Percentiles rank a stretch among this genome's conserved stretches.
Evolutionary conservation across 1,140 invertebrate species (phyloP).

Genomic region (Magallana gigas): DNA sequence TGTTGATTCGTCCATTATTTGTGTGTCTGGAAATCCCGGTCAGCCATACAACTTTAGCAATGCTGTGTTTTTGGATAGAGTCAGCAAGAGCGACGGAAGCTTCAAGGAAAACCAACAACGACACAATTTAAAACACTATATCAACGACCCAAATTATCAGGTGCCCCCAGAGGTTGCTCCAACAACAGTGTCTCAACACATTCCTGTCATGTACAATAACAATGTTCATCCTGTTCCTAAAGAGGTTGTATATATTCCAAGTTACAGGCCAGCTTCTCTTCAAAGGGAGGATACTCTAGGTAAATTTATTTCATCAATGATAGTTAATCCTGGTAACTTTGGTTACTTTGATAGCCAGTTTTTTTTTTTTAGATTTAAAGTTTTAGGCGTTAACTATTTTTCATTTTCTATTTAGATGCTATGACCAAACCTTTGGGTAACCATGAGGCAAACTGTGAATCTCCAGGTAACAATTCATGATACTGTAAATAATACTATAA

Average conservation of each 20-base stretch:
- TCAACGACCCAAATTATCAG: slow-evolving; percentile 3
- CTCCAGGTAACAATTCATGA: slow-evolving; percentile 4
- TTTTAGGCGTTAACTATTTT: neutral
- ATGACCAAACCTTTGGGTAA: slow-evolving; percentile 29
- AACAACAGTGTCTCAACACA: neutral
- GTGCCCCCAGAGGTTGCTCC: neutral
- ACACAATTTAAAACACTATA: neutral
- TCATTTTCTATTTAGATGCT: slow-evolving; percentile 32
- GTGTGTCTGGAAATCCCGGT: neutral
- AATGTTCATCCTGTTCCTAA: neutral
- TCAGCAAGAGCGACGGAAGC: neutral
- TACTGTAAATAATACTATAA: too few relatives aligned
- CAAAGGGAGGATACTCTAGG: slow-evolving; percentile 32
- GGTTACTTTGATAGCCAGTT: too few relatives aligned
- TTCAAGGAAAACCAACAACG: slow-evolving; percentile 7
- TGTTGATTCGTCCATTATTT: neutral
- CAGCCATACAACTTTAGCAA: neutral
- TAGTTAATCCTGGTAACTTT: too few relatives aligned
- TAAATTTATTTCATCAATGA: neutral
- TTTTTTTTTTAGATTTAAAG: too few relatives aligned
- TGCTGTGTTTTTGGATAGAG: slow-evolving; percentile 9
- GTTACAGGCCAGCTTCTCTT: neutral
- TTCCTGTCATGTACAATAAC: neutral
- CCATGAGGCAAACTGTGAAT: slow-evolving; percentile 20
- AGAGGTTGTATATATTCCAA: neutral